These are phyloP conservation scores for Thysanoteuthis rhombus DNA, from an alignment of 2,888 invertebrate genomes.

Conservation along the genomic window DNA sequence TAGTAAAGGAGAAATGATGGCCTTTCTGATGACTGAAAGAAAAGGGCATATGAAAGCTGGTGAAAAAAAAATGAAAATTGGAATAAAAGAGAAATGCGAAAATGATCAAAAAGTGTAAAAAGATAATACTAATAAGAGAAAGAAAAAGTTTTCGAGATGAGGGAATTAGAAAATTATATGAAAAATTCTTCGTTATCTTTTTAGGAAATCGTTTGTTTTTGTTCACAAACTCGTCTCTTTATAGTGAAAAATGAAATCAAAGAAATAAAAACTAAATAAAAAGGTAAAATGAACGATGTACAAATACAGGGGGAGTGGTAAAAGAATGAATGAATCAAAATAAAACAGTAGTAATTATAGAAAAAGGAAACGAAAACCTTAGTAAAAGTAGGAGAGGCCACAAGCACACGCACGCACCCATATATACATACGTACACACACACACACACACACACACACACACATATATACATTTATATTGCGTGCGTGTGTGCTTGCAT, in stretches of 20 bases:
- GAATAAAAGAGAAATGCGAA: background rate
- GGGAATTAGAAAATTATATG: background rate
- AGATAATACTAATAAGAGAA: too few species aligned
- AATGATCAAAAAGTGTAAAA: background rate
- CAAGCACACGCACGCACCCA: background rate
- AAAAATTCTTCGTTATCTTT: background rate
- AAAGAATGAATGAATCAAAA: background rate
- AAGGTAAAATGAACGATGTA: background rate
- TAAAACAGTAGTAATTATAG: background rate
- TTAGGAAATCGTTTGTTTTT: background rate
- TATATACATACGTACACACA: too few species aligned
- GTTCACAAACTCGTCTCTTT: background rate
- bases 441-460: too few species aligned
- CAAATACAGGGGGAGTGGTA: background rate
- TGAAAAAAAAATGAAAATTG: background rate
- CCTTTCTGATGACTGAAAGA: background rate
- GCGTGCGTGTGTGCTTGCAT: fast-evolving
- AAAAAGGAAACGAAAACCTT: background rate
- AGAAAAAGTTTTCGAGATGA: background rate
- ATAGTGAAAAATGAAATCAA: background rate
- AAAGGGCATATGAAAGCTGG: background rate
- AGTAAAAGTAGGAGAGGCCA: background rate
- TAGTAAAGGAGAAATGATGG: background rate
- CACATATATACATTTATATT: background rate
- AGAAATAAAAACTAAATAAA: background rate